Percentiles rank a stretch among this genome's conserved stretches.
phyloP scores from a whole-genome alignment of 2,888 invertebrate genomes.

The Trachelus iudaicus region DNA sequence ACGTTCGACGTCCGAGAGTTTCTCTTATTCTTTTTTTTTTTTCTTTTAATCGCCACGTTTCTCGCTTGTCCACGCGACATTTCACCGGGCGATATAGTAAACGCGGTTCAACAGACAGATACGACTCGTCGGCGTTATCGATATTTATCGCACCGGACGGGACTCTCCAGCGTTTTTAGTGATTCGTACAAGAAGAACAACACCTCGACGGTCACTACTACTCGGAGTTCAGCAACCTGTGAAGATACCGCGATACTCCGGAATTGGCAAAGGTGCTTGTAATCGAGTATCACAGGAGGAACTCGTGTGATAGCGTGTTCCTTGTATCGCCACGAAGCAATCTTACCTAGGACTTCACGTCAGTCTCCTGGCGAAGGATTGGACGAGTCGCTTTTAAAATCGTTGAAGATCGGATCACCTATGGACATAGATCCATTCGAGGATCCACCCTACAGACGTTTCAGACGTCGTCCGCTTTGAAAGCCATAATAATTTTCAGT shows the following conservation, averaged over 20 bases:
- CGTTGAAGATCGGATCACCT: slow-evolving; percentile 31
- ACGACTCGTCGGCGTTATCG: background rate
- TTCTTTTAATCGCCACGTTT: background rate
- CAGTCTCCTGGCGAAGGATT: background rate
- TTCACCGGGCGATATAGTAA: background rate
- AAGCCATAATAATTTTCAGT: background rate
- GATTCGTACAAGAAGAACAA: background rate
- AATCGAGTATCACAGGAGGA: background rate
- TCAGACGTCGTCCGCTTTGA: slow-evolving; percentile 47
- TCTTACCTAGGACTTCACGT: background rate
- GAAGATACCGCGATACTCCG: background rate
- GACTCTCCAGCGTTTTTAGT: background rate
- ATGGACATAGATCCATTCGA: slow-evolving; percentile 61
- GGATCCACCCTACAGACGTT: slow-evolving; percentile 57
- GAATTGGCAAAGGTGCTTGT: background rate
- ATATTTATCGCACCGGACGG: background rate
- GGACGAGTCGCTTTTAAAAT: background rate
- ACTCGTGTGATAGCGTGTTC: background rate
- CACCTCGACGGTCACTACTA: background rate
- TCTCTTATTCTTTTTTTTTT: slow-evolving; percentile 12
- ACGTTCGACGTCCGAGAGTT: slow-evolving; percentile 13
- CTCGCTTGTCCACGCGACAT: background rate
- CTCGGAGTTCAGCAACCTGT: background rate
- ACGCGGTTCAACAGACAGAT: background rate
- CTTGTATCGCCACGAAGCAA: background rate